Evolutionary conservation across 2,113 vertebrate genomes (phyloP).

Genomic region (Solea solea): DNA sequence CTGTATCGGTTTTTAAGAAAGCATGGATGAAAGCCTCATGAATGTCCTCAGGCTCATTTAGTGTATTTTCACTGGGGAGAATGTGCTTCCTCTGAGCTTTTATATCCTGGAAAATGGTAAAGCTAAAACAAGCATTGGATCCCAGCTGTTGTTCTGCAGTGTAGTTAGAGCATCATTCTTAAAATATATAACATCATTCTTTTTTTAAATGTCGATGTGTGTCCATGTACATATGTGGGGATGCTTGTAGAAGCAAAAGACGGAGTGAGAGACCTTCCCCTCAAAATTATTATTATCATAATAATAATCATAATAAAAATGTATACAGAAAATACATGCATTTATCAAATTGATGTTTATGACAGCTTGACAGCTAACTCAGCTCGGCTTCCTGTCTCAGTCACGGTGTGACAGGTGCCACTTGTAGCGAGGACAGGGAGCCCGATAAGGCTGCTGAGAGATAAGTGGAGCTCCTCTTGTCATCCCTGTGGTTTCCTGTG

Average conservation of each 20-base stretch:
- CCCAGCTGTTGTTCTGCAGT: conserved; percentile 10
- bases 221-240: neutral
- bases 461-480: conserved; percentile 56
- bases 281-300: neutral
- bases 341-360: conserved; percentile 35
- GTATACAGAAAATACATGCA: neutral
- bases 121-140: conserved; percentile 2
- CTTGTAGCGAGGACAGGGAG: conserved; percentile 47
- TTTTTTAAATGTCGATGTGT: no score
- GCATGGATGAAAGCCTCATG: conserved; percentile 17
- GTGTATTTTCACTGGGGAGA: conserved; percentile 19
- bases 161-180: conserved; percentile 11
- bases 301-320: neutral
- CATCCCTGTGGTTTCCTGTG: conserved; percentile 54
- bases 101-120: conserved; percentile 15
- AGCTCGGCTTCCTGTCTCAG: conserved; percentile 62
- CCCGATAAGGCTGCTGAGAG: conserved; percentile 53
- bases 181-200: conserved; percentile 3
- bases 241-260: neutral
- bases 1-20: conserved; percentile 9
- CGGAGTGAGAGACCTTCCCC: neutral
- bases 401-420: conserved; percentile 50
- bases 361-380: conserved; percentile 30
- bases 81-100: conserved; percentile 19
- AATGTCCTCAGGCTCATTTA: conserved; percentile 24